A percentile compares a stretch with the other conserved stretches of the same genome.
These are phyloP conservation scores for Astropecten irregularis DNA, from an alignment of 53 echinoderm and acorn worm species.

Conservation along the genomic window DNA sequence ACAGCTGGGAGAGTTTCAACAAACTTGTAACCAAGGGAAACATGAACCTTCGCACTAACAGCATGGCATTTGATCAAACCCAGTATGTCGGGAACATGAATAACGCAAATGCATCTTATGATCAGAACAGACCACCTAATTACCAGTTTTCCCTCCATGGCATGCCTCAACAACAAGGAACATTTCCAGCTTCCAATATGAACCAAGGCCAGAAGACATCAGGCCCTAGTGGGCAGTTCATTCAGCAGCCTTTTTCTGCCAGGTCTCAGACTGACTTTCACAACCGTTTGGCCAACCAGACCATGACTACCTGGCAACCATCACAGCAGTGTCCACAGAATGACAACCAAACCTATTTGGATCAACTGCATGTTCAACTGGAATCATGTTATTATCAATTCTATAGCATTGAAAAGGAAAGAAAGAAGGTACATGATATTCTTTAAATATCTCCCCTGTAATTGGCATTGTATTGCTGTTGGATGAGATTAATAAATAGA, in stretches of 20 bases:
- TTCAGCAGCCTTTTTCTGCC: not conserved
- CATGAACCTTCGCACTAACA: slow-evolving; percentile 25
- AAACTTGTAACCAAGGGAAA: slow-evolving; percentile 43
- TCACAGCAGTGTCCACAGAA: slow-evolving; percentile 11
- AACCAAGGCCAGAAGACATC: not conserved
- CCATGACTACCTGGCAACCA: slow-evolving; percentile 24
- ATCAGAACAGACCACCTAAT: slow-evolving; percentile 18
- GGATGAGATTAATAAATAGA: no score
- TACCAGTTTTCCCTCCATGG: slow-evolving; percentile 29
- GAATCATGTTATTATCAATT: slow-evolving; percentile 69
- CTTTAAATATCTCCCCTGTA: no score
- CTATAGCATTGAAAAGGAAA: slow-evolving; percentile 64
- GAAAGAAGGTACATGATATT: slow-evolving; percentile 68
- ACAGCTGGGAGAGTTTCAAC: slow-evolving; percentile 28
- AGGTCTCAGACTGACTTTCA: slow-evolving; percentile 18
- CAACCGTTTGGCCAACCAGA: slow-evolving; percentile 1
- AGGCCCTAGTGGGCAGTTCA: slow-evolving; percentile 5
- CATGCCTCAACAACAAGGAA: slow-evolving; percentile 18
- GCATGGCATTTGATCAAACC: slow-evolving; percentile 12
- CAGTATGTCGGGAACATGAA: not conserved
- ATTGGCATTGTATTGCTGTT: no score
- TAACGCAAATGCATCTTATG: not conserved
- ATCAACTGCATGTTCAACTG: slow-evolving; percentile 61
- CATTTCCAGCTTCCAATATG: not conserved
- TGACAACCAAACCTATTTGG: slow-evolving; percentile 48